Base-by-base conservation (phyloP, 1,140 invertebrate genomes). In the Philaenus spumarius region DNA sequence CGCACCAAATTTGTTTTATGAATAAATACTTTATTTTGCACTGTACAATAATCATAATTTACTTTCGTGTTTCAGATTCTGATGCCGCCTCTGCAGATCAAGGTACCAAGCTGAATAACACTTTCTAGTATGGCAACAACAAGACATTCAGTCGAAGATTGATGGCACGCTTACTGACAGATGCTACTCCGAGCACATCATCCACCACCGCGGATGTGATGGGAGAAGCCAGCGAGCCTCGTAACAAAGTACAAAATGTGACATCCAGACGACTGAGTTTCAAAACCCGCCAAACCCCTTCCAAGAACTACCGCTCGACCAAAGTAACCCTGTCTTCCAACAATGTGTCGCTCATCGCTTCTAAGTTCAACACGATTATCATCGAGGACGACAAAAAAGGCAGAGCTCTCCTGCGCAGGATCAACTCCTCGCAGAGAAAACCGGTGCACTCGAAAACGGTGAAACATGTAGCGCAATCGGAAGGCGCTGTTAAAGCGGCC, bases 331-430 rank as follows among this genome's bases (percentile, higher is more conserved):
- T 64, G 39, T 52, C 52, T 12, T 62, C 60, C 15, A 56, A 34
- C 5, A 58, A 63, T 24, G 63, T 65, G 0, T 51, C 63, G 1
- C 59, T 47, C 2, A 42, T 65, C 1, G 61, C 63, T 11, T 61
- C 61, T 26, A 63, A 63, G 46, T 65, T 63, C 56, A 65, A 64
- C 48, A 54, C 63, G 1, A 53, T 64, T 19, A 57, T 64, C 11
- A 46, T 57, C 15, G 59, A 62, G 7, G 50, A 53, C 14, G 50
- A 48, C n/a, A 30, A 17, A 7, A 30, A 53, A 53, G 50, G 30
- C 1, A 53, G 50, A 39, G 50, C 34, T 9, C 24, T 53, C 30
- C 30, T 53, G 24, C 35, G 50, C 6, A 53, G 22, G 20, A n/a
- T 53, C 19, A 53, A 34, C 17, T 37, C 7, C 6, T 22, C 35